Conservation (phyloP, 1,140 invertebrate genomes). For the Lepidurus packardi region DNA sequence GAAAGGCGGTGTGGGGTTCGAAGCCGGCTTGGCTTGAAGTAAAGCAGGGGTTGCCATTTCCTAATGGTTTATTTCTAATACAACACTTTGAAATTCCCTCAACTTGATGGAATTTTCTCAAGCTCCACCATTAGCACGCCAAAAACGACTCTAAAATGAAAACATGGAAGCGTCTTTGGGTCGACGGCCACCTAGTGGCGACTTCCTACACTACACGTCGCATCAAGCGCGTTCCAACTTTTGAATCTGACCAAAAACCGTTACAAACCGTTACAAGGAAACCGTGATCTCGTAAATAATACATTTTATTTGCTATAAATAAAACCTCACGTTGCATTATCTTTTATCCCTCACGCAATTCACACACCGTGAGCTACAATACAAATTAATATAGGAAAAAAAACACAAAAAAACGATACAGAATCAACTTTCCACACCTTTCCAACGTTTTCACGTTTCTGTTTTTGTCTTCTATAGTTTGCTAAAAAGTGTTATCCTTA, state of each 20-base stretch:
- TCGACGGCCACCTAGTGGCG: background rate
- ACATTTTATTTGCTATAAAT: conserved; percentile 22
- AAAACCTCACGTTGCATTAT: background rate
- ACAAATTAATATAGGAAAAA: background rate
- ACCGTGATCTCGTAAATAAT: background rate
- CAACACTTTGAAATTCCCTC: background rate
- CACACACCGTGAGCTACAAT: conserved; percentile 3
- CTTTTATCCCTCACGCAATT: background rate
- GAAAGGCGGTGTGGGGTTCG: background rate
- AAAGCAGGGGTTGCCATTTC: background rate
- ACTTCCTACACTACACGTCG: background rate
- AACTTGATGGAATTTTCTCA: background rate
- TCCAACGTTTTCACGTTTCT: background rate
- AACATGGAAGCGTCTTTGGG: background rate
- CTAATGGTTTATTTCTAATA: background rate
- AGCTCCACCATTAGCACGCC: background rate
- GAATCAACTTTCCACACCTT: background rate
- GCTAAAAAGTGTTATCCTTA: background rate
- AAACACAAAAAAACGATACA: background rate
- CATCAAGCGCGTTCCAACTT: background rate
- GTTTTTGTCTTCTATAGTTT: background rate
- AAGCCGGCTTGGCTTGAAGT: background rate
- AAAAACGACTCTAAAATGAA: background rate
- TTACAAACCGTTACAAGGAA: background rate
- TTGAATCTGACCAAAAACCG: too few species aligned